Base-by-base conservation (phyloP, 2,797 vertebrate species). In the Mallotus villosus region DNA sequence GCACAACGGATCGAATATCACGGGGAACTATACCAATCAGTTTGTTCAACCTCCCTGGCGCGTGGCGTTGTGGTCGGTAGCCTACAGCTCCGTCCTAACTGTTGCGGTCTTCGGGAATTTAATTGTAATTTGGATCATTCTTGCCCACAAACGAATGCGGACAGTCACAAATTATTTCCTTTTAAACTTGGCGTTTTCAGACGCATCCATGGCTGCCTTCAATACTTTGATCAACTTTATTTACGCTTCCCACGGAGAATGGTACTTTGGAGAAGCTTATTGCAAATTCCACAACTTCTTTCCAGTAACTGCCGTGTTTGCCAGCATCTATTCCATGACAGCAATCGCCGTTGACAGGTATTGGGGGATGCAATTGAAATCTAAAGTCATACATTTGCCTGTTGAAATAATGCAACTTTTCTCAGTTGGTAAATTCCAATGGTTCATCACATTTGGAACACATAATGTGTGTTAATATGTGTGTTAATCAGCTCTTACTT, bases 271-370 rank as follows among this genome's bases (percentile, higher is more conserved):
- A 1, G 91, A 96, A 65, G 92, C 92, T 63, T 99, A 99, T 83
- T 99, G 97, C 84, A 97, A 94, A 86, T 99, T 99, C 90, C 97
- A 99, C 87, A 99, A 99, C 94, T 98, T 98, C 91, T 99, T 99
- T 82, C 97, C 97, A 0, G 97, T 99, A 74, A 95, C 97, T 0
- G 95, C 97, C 0, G 95, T 98, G 80, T 99, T 99, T 51, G 96
- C 97, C 70, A 98, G 97, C 93, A 99, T 99, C 92, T 99, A 98
- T 87, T 99, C 97, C 73, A 99, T 99, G 97, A 97, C 96, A 4
- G 97, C 97, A 0, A 98, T 99, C 55, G 95, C 97, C 3, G 95
- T 98, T 81, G 97, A 99, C 94, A 96, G 97, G 97, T 99, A 91
- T 14, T 46, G 41, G 12, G 12, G 41, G 41, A 46, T 46, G 41